Percentiles rank a stretch among this genome's conserved stretches.
Evolutionary conservation across 2,888 invertebrate genomes (phyloP).

Genomic region (Cataglyphis livida): DNA sequence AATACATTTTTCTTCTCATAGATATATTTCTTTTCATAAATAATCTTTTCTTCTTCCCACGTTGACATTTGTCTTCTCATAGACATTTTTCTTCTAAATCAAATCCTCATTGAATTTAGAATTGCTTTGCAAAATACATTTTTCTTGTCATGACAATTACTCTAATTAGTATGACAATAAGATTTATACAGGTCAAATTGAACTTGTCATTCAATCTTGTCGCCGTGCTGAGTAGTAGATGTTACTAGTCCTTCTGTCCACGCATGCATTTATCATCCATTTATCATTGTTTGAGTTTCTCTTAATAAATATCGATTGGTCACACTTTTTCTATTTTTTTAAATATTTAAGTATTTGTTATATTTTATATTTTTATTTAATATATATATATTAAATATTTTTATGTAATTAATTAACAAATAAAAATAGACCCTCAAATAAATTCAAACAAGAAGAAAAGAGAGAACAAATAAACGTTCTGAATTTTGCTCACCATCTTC

Average conservation of each 20-base stretch:
- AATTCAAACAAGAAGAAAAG: not conserved
- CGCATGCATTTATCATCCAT: not conserved
- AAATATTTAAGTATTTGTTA: not conserved
- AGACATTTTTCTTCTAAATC: not conserved
- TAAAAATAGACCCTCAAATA: not conserved
- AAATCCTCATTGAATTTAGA: not conserved
- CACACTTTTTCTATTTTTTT: not conserved
- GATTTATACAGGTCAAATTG: not conserved
- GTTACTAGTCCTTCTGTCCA: too few relatives aligned
- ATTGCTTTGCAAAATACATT: not conserved
- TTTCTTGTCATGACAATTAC: not conserved
- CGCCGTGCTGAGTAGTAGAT: not conserved
- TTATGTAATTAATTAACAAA: not conserved
- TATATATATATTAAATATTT: too few relatives aligned
- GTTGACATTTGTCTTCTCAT: not conserved
- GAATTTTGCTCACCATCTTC: not conserved
- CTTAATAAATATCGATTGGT: not conserved
- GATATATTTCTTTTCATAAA: not conserved
- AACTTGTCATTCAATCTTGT: not conserved
- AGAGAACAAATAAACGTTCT: not conserved
- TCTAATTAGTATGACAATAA: too few relatives aligned
- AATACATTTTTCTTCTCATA: constrained; percentile 3
- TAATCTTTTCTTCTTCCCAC: not conserved
- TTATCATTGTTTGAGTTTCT: not conserved
- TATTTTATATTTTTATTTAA: too few relatives aligned